Percentiles rank a stretch among this genome's conserved stretches.
phyloP scores from a whole-genome alignment of 2,888 invertebrate genomes.

The Gari tellinella region DNA sequence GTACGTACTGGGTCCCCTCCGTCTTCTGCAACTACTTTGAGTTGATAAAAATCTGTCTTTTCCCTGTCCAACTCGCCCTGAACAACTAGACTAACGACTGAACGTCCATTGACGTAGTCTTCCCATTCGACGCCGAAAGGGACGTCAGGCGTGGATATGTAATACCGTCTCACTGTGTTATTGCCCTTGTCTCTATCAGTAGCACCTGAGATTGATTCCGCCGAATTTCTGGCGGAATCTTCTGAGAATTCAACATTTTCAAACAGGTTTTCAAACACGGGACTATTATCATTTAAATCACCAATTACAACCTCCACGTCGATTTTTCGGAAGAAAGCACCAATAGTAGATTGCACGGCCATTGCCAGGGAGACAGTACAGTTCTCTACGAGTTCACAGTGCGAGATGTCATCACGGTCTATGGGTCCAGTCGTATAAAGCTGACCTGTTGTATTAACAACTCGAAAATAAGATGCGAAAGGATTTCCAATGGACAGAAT shows the following conservation, averaged over 20 bases:
- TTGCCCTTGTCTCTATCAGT: conserved; percentile 68
- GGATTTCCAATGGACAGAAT: conserved; percentile 66
- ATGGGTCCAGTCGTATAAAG: conserved; percentile 57
- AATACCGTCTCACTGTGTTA: conserved; percentile 66
- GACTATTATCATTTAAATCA: conserved; percentile 76
- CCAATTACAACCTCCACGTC: conserved; percentile 66
- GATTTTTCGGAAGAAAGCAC: conserved; percentile 70
- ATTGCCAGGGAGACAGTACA: conserved; percentile 69
- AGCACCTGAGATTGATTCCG: conserved; percentile 64
- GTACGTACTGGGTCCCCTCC: conserved; percentile 64
- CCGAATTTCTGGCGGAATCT: conserved; percentile 59
- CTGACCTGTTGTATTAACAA: conserved; percentile 62
- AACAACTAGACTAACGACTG: conserved; percentile 66
- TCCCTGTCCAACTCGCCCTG: conserved; percentile 69
- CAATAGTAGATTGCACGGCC: conserved; percentile 65
- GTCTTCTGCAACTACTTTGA: conserved; percentile 69
- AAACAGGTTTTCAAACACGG: conserved; percentile 63
- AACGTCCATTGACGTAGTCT: conserved; percentile 63
- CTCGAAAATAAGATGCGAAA: conserved; percentile 67
- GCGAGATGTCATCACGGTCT: conserved; percentile 63
- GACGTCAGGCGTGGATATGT: conserved; percentile 52
- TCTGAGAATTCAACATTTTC: conserved; percentile 66
- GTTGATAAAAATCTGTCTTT: conserved; percentile 60
- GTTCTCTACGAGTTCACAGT: conserved; percentile 53
- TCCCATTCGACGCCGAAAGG: conserved; percentile 64